Evolutionary conservation across 2,888 invertebrate genomes (phyloP), one percentile per base, ranked within the genome.

Genomic region (Eupelmus urozonus): DNA sequence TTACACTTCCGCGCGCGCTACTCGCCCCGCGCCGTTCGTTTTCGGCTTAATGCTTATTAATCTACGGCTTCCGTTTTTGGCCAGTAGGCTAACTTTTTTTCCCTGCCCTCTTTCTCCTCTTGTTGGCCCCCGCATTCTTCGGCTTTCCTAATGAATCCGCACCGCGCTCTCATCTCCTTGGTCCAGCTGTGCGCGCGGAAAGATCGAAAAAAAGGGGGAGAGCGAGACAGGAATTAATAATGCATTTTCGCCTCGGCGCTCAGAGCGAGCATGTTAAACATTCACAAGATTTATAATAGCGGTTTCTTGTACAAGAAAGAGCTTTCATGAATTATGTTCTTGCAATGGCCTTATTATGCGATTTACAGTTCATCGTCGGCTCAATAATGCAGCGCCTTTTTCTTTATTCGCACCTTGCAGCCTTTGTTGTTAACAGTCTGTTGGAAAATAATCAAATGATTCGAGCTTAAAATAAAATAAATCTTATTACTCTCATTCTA

Each of bases 1-100:
- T 77, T 77, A 72, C 60, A 72, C 76, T 71, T 76, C 71, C 40
- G 59, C 65, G 65, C 5, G 75, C 18, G 57, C 59, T 29, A 11
- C 20, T 3, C 53, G 27, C 42, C 25, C 18, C 3, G 59, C 45
- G 11, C 23, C 9, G 18, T 4, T 13, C 4, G 53, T 4, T 7
- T 45, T 16, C 27, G 27, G 70, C 59, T 70, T 70, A 59, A 70
- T 42, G 72, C 60, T 62, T 40, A 72, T 72, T 72, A 72, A 60
- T 53, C 34, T 25, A 53, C 40, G 20, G 51, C 66, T 74, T 74
- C 59, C 74, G 73, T 65, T 75, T 73, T 25, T 3, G 9, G 51
- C 2, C n/a, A n/a, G n/a, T n/a, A n/a, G n/a, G n/a, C n/a, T 16
- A 4, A 53, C 60, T 16, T 53, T 67, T 55, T 67, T 29, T 18